phyloP scores from a whole-genome alignment of 2,888 invertebrate species.

The Tortrix viridana region DNA sequence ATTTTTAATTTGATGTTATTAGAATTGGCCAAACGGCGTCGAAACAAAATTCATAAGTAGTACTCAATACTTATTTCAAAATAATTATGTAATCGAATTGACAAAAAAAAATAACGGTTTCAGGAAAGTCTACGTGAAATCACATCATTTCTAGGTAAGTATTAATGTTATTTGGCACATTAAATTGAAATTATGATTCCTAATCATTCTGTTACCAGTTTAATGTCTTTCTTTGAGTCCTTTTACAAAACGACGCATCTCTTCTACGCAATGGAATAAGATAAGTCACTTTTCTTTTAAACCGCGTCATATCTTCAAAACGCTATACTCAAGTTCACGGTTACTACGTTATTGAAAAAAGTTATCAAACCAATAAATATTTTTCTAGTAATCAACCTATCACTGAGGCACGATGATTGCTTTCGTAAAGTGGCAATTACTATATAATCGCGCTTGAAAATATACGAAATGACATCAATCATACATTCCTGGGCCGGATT shows the following conservation, averaged over 20 bases:
- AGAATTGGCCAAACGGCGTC: no score
- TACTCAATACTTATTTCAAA: no score
- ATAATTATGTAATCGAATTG: no score
- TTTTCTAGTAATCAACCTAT: slow-evolving; percentile 75
- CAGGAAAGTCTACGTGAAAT: no score
- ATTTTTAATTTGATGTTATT: no score
- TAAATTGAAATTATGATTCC: neutral
- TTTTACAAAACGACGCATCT: no score
- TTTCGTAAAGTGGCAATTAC: slow-evolving; percentile 57
- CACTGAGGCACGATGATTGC: slow-evolving; percentile 66
- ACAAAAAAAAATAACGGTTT: no score
- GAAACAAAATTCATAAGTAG: no score
- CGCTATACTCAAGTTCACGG: neutral
- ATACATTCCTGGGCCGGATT: slow-evolving; percentile 39
- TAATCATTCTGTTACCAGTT: slow-evolving; percentile 1
- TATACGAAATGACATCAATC: slow-evolving; percentile 66
- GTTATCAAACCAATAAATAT: slow-evolving; percentile 67
- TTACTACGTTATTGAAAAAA: neutral
- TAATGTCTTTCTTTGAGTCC: neutral
- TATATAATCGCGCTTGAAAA: slow-evolving; percentile 67
- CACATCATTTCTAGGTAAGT: no score
- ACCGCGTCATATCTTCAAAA: neutral
- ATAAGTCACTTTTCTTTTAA: neutral
- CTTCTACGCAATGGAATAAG: no score
- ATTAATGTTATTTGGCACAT: no score